phyloP scores from a whole-genome alignment of 53 echinoderm and acorn worm genomes.

The Luidia sarsii region DNA sequence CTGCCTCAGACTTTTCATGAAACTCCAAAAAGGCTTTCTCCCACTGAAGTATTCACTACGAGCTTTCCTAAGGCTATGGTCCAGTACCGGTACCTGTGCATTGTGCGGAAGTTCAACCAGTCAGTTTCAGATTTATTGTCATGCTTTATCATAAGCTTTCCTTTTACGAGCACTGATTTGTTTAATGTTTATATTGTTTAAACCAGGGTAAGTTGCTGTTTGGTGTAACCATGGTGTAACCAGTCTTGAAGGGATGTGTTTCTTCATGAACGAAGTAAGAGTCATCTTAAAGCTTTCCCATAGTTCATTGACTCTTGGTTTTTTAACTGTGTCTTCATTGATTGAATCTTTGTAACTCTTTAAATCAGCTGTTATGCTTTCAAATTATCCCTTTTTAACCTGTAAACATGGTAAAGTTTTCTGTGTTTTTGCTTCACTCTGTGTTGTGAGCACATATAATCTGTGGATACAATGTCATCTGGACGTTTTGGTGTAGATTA shows the following conservation, averaged over 20 bases:
- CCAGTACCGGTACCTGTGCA: background rate
- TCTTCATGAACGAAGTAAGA: background rate
- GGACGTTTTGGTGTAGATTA: slow-evolving; percentile 50
- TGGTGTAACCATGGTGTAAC: background rate
- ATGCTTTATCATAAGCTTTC: slow-evolving; percentile 35
- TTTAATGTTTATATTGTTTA: slow-evolving; percentile 16
- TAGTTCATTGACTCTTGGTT: background rate
- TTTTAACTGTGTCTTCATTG: background rate
- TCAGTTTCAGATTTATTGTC: background rate
- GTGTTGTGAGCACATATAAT: background rate
- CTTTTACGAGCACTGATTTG: background rate
- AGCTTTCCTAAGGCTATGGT: slow-evolving; percentile 30
- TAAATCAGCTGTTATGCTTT: background rate
- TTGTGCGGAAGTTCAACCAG: slow-evolving; percentile 5
- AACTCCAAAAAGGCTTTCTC: slow-evolving; percentile 52
- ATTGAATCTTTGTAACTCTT: background rate
- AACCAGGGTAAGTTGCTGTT: slow-evolving; percentile 33
- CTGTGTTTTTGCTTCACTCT: slow-evolving; percentile 33
- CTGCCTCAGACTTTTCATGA: slow-evolving; percentile 40
- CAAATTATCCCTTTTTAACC: slow-evolving; percentile 43
- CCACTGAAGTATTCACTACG: slow-evolving; percentile 1
- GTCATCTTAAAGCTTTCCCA: background rate
- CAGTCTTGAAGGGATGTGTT: slow-evolving; percentile 21
- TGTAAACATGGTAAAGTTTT: slow-evolving; percentile 20
- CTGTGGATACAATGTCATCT: slow-evolving; percentile 14